Conservation (phyloP, 2,797 vertebrate species). For the Nannoperca obscura region DNA sequence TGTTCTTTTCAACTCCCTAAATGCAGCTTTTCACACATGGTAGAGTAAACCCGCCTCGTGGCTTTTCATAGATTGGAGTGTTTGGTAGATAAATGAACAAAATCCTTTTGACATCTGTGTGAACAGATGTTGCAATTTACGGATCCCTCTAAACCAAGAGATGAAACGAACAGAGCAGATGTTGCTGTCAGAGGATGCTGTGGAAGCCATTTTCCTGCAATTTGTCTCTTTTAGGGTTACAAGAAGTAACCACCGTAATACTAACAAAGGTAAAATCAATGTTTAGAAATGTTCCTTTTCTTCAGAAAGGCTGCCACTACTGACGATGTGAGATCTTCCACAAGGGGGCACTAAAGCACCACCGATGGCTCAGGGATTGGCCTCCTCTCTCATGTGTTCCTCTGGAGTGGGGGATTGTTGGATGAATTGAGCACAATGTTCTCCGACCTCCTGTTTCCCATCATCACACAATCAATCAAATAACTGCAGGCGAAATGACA, state of each 20-base stretch:
- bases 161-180: conserved; percentile 51
- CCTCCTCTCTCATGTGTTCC: background rate
- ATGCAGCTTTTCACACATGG: conserved; percentile 3
- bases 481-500: conserved; percentile 68
- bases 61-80: background rate
- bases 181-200: conserved; percentile 28
- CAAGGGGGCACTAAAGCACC: conserved; percentile 63
- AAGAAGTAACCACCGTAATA: background rate
- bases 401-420: conserved; percentile 1
- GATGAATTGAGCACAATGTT: conserved; percentile 6
- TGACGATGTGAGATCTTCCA: conserved; percentile 31
- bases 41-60: background rate
- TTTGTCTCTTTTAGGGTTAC: conserved; percentile 6
- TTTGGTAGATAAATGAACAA: conserved; percentile 35
- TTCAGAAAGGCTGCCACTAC: background rate
- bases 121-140: conserved; percentile 58
- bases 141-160: conserved; percentile 22
- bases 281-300: background rate
- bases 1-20: background rate
- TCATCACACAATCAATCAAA: conserved; percentile 53
- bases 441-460: conserved; percentile 3
- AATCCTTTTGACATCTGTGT: conserved; percentile 50
- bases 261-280: conserved; percentile 6
- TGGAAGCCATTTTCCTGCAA: background rate
- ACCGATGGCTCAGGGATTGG: conserved; percentile 1